These are phyloP conservation scores for Carduelis carduelis DNA, from an alignment of 2,797 vertebrate species.

Conservation along the genomic window DNA sequence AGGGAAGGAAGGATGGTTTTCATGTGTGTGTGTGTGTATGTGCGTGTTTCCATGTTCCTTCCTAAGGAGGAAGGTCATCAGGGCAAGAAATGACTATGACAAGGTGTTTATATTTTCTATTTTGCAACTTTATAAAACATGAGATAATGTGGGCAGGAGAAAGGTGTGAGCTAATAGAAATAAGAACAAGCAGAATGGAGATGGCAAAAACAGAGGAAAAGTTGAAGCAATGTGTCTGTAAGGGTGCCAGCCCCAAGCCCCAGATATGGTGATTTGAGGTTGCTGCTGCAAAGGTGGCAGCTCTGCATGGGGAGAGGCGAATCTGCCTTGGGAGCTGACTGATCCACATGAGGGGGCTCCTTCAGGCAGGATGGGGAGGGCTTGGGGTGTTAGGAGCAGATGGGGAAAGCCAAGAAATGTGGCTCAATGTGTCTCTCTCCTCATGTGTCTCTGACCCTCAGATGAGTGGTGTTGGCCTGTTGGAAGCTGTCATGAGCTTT, in stretches of 20 bases:
- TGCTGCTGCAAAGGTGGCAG: background rate
- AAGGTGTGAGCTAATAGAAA: background rate
- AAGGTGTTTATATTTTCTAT: background rate
- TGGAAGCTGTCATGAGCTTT: background rate
- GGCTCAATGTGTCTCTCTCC: rapidly evolving
- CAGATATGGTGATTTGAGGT: rapidly evolving
- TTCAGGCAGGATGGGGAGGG: background rate
- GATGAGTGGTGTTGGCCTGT: rapidly evolving
- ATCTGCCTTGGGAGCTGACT: background rate
- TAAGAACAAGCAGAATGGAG: background rate
- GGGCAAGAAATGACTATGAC: background rate
- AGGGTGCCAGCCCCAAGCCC: background rate
- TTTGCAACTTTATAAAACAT: background rate
- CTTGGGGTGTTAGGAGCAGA: background rate
- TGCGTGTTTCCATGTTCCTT: background rate
- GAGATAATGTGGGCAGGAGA: background rate
- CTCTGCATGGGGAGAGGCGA: rapidly evolving
- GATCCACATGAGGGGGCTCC: background rate
- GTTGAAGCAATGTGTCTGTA: background rate
- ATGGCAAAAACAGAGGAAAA: background rate
- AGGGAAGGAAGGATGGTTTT: no score
- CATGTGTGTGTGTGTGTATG: no score
- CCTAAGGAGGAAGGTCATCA: background rate
- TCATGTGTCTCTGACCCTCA: rapidly evolving
- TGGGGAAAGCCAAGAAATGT: background rate